Base-by-base conservation (phyloP, 2,113 vertebrate genomes). In the Rhinopomastus cyanomelas region DNA sequence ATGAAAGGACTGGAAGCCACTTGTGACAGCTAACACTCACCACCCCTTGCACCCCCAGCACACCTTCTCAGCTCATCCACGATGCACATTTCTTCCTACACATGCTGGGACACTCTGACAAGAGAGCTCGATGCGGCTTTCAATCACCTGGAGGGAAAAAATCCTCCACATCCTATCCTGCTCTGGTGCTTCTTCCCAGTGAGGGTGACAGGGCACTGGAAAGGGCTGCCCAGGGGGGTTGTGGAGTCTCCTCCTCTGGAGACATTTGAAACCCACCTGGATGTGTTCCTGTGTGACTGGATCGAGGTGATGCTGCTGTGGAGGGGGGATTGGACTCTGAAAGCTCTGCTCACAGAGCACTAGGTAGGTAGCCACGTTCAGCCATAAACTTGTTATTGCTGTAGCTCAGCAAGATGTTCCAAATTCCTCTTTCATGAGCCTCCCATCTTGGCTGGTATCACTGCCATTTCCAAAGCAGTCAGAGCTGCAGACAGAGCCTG, bases 41-140 rank as follows among this genome's bases (percentile, higher is more conserved):
- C 2, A 1, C 29, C n/a, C 72, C 53, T 37, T 18, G 8, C 17
- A n/a, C 2, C 21, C 29, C 30, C 9, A 1, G 10, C 1, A 1
- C 21, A 16, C 39, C n/a, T 87, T 64, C 26, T 64, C 39, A 49
- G 49, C 25, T 87, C 39, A 62, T 11, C 26, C 44, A 44, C 1
- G 0, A n/a, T 34, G 51, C 23, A 9, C 15, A 29, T n/a, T 44
- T 65, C 32, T 60, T 65, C 36, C 60, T 21, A 27, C 26, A 8
- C 14, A 1, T 0, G 0, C 15, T 36, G 20, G 21, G 12, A 51
- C 7, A 16, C 18, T 23, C 27, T 37, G 65, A 34, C 25, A 72
- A 36, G 36, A 78, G n/a, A 7, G 26, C 16, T 79, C 0, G 0
- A 8, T 55, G 21, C 22, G 32, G 29, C 16, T 69, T 76, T 15